Conservation (phyloP, 1,140 invertebrate species). For the Geopemphigus sp. region DNA sequence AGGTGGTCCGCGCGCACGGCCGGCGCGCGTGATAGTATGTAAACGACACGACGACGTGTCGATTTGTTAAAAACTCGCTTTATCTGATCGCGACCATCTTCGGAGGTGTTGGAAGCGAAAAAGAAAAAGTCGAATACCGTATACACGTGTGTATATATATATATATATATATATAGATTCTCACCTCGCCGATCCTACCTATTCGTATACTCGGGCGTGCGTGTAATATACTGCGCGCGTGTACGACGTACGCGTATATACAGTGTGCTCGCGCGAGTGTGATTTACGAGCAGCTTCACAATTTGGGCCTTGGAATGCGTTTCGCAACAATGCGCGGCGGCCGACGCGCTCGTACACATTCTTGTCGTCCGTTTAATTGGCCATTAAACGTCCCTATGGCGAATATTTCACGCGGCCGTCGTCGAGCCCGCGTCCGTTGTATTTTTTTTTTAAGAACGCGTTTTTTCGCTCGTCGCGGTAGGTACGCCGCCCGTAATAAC, state of each 20-base stretch:
- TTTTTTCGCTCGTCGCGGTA: too few relatives aligned
- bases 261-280: neutral
- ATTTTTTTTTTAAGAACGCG: too few relatives aligned
- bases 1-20: constrained; percentile 13
- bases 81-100: constrained; percentile 43
- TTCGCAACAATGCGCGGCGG: constrained; percentile 27
- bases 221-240: neutral
- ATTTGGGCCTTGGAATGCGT: constrained; percentile 46
- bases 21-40: neutral
- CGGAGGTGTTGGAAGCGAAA: constrained; percentile 29
- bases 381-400: constrained; percentile 36
- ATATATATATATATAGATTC: neutral
- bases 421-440: neutral
- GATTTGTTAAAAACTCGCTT: constrained; percentile 46
- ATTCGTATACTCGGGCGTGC: neutral
- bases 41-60: neutral
- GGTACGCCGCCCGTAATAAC: neutral
- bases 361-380: constrained; percentile 44
- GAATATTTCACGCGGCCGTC: constrained; percentile 19
- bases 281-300: constrained; percentile 34
- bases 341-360: constrained; percentile 10
- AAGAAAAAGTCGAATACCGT: neutral
- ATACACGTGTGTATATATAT: neutral
- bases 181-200: constrained; percentile 9
- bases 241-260: neutral